Evolutionary conservation across 1,140 invertebrate genomes (phyloP), one percentile per base, ranked within the genome.

Genomic region (Schlechtendalia chinensis): DNA sequence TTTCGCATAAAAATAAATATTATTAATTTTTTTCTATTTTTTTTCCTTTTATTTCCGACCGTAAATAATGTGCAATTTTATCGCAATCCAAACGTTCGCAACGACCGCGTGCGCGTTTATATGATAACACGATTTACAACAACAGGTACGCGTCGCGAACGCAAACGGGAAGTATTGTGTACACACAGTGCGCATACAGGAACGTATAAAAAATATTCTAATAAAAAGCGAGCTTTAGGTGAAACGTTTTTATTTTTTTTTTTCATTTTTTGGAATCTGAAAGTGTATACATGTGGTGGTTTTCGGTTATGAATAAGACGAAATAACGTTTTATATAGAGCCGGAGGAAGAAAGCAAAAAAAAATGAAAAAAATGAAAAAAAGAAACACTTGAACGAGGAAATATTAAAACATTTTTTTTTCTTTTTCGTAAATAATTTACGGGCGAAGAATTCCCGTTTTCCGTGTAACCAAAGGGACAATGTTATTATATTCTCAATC

Each of bases 391-490:
- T 10, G 69, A 71, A 71, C 24, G 24, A 29, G 45, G 45, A 71
- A 27, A 71, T 71, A 71, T 71, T 71, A 71, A 71, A 71, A 71
- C 22, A 53, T 71, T 8, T 8, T 39, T 39, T 39, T 53, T 29
- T 71, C 47, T 24, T 71, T 53, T 53, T 71, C 32, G 50, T 71
- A 71, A 71, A 71, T 71, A 71, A 71, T 71, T 71, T 71, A 71
- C 69, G 69, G 69, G 47, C 69, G 47, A 71, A 53, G 47, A 71
- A 71, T 71, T 53, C 69, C 17, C 10, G 45, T 53, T 71, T 1
- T 10, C 10, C 24, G 47, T 19, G 24, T 29, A 53, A 71, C 69
- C 47, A 17, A 53, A 50, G 24, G 45, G 69, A 71, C 69, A 53
- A 53, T 53, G 47, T 53, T 71, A 71, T 71, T 50, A 71, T 71